Conservation (phyloP, 1,140 invertebrate genomes). For the fruit fly (Drosophila melanogaster) region Release_6_plus_ISO1_MT NT_033777.3:18577001-18577500, state of each 20-base stretch:
- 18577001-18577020: slow-evolving; percentile 58
- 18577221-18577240: slow-evolving; percentile 21
- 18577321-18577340: slow-evolving; percentile 4
- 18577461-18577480: background rate
- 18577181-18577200: slow-evolving; percentile 48
- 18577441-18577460: slow-evolving; percentile 10
- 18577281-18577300: slow-evolving; percentile 63
- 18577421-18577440: background rate
- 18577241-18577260: slow-evolving; percentile 44
- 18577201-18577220: slow-evolving; percentile 46
- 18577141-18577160: slow-evolving; percentile 63
- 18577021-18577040: background rate
- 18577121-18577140: slow-evolving; percentile 57
- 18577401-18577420: background rate
- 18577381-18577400: slow-evolving; percentile 1
- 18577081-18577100: slow-evolving; percentile 7
- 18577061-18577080: slow-evolving; percentile 15
- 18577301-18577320: slow-evolving; percentile 24
- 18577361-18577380: slow-evolving; percentile 7
- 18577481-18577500: too few species aligned
- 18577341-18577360: slow-evolving; percentile 7
- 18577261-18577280: slow-evolving; percentile 56
- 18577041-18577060: too few species aligned
- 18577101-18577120: slow-evolving; percentile 43
- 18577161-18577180: slow-evolving; percentile 49